phyloP scores from a whole-genome alignment of 2,113 vertebrate species.

The Cathartes aura region DNA sequence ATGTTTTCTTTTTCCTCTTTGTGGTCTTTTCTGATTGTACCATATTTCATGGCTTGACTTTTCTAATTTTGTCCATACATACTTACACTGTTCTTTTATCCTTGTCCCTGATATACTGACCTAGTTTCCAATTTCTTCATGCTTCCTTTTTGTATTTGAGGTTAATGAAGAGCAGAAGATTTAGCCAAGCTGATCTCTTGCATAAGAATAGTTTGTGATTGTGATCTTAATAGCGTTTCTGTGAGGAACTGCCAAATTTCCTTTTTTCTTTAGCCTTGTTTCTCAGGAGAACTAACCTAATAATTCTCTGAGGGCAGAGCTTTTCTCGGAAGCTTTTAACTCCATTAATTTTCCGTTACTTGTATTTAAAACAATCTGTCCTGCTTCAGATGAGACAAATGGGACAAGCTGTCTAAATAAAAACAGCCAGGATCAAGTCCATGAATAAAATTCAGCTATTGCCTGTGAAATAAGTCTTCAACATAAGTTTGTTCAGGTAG shows the following conservation, averaged over 20 bases:
- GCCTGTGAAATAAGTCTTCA: not conserved
- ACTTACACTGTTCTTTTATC: conserved; percentile 38
- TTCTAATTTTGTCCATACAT: not conserved
- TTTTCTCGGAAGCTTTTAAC: conserved; percentile 38
- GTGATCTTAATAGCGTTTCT: conserved; percentile 54
- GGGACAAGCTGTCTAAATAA: conserved; percentile 7
- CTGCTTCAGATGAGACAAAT: conserved; percentile 26
- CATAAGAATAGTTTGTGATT: conserved; percentile 47
- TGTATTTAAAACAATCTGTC: conserved; percentile 41
- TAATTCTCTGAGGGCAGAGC: conserved; percentile 49
- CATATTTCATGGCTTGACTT: not conserved
- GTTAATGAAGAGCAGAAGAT: conserved; percentile 60
- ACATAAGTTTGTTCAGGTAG: not conserved
- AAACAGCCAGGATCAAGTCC: not conserved
- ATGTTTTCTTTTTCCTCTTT: conserved; percentile 9
- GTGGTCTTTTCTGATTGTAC: not conserved
- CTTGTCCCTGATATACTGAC: conserved; percentile 62
- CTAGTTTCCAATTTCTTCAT: conserved; percentile 44
- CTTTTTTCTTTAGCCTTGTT: conserved; percentile 37
- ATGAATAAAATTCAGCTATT: not conserved
- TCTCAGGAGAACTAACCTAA: conserved; percentile 56
- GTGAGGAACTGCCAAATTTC: conserved; percentile 46
- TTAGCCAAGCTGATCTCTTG: conserved; percentile 43
- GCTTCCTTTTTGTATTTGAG: conserved; percentile 44
- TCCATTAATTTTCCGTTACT: conserved; percentile 47